Evolutionary conservation across 2,113 vertebrate genomes (phyloP).

Genomic region (Polypterus senegalus): DNA sequence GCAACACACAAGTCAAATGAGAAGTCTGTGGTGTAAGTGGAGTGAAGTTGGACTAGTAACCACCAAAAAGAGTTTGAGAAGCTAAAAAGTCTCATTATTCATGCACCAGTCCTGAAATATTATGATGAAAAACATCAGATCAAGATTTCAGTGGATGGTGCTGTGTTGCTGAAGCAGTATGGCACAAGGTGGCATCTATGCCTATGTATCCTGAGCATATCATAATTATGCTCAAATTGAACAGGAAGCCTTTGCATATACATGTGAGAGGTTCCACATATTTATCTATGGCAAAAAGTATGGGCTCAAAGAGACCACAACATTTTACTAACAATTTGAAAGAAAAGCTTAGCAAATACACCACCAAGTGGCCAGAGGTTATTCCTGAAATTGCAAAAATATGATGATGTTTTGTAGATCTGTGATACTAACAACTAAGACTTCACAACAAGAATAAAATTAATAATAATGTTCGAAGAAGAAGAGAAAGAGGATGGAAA

Average conservation of each 20-base stretch:
- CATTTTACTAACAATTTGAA: slow-evolving; percentile 6
- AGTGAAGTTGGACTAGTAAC: too few species aligned
- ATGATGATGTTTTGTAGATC: too few species aligned
- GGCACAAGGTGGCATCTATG: not conserved
- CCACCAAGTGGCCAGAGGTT: slow-evolving; percentile 3
- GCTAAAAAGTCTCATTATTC: not conserved
- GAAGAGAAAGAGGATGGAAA: too few species aligned
- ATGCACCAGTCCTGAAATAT: slow-evolving; percentile 7
- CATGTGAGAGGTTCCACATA: slow-evolving; percentile 7
- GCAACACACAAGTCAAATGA: too few species aligned
- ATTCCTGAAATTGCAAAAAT: slow-evolving; percentile 7
- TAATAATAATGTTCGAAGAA: too few species aligned
- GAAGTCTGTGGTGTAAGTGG: too few species aligned
- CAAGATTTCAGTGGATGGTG: slow-evolving; percentile 1
- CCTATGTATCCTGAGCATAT: slow-evolving; percentile 6
- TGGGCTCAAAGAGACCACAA: slow-evolving; percentile 5
- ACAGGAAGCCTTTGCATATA: slow-evolving; percentile 3
- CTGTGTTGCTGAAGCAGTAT: slow-evolving; percentile 6
- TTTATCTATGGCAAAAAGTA: slow-evolving; percentile 1
- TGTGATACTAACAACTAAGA: too few species aligned
- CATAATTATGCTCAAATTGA: slow-evolving; percentile 10
- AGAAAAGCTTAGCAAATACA: slow-evolving; percentile 8
- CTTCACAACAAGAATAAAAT: too few species aligned
- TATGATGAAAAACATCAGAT: slow-evolving; percentile 5
- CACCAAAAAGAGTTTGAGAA: not conserved